Evolutionary conservation across 2,888 invertebrate species (phyloP).

Genomic region (Sarcophaga caerulescens): DNA sequence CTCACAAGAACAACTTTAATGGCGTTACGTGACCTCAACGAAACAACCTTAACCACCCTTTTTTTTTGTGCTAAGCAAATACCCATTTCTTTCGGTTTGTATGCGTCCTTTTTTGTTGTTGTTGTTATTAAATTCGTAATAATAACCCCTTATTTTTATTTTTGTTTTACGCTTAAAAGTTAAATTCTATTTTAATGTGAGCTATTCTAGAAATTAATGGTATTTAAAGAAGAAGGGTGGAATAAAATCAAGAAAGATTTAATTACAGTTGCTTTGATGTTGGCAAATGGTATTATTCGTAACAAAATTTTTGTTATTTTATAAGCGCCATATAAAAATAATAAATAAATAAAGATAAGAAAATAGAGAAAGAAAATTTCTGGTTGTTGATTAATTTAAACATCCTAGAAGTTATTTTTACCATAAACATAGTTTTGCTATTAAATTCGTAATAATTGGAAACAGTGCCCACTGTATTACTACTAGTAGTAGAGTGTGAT

Average conservation of each 20-base stretch:
- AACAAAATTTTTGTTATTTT: no score
- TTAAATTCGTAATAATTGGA: no score
- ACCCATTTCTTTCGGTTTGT: background rate
- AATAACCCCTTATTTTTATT: background rate
- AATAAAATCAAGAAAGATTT: background rate
- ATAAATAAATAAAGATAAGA: no score
- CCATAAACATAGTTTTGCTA: no score
- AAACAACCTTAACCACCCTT: slow-evolving; percentile 33
- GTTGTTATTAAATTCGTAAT: background rate
- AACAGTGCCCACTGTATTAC: no score
- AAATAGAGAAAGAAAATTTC: no score
- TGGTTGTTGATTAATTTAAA: no score
- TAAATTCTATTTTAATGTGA: background rate
- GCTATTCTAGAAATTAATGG: background rate
- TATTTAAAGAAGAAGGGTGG: background rate
- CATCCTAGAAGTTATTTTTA: no score
- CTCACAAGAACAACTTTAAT: slow-evolving; percentile 22
- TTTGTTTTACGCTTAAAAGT: background rate
- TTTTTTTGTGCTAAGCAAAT: background rate
- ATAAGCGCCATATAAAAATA: no score
- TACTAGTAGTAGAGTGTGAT: no score
- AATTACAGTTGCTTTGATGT: background rate
- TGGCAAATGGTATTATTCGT: no score
- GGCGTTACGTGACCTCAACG: slow-evolving; percentile 51
- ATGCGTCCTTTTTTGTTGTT: background rate